Evolutionary conservation across 1,140 invertebrate genomes (phyloP).

Genomic region (Macrotrachela quadricornifera): DNA sequence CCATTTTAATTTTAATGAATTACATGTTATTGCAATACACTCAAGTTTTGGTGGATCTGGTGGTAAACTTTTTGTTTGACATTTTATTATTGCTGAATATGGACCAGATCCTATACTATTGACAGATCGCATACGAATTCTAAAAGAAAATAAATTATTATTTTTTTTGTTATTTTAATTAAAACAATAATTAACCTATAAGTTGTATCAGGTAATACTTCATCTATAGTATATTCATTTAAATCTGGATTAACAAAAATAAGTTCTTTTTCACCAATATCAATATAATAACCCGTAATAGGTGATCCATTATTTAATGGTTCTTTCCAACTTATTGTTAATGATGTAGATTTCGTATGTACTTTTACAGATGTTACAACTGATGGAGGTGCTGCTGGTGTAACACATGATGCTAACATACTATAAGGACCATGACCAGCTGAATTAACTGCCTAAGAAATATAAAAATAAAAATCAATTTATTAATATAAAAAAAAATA

Average conservation of each 20-base stretch:
- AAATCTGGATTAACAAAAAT: no score
- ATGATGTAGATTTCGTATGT: slow-evolving; percentile 39
- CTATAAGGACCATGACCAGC: slow-evolving; percentile 24
- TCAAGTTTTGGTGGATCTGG: slow-evolving; percentile 50
- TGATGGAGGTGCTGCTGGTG: slow-evolving; percentile 23
- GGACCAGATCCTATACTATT: slow-evolving; percentile 57
- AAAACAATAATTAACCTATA: no score
- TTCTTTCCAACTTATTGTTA: slow-evolving; percentile 40
- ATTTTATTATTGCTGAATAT: slow-evolving; percentile 46
- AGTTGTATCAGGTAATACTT: no score
- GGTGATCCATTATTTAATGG: slow-evolving; percentile 32
- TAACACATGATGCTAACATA: slow-evolving; percentile 15
- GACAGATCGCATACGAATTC: slow-evolving; percentile 52
- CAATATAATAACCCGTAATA: no score
- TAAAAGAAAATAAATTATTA: slow-evolving; percentile 17
- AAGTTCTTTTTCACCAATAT: no score
- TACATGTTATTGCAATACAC: slow-evolving; percentile 46
- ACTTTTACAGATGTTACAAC: slow-evolving; percentile 34
- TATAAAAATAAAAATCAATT: no score
- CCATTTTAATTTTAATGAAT: slow-evolving; percentile 65
- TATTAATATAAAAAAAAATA: no score
- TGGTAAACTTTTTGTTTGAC: slow-evolving; percentile 48
- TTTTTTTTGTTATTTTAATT: slow-evolving; percentile 3
- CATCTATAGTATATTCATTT: no score
- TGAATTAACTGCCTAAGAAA: slow-evolving; percentile 14